phyloP scores from a whole-genome alignment of 1,140 invertebrate species.

The Chelonus insularis region DNA sequence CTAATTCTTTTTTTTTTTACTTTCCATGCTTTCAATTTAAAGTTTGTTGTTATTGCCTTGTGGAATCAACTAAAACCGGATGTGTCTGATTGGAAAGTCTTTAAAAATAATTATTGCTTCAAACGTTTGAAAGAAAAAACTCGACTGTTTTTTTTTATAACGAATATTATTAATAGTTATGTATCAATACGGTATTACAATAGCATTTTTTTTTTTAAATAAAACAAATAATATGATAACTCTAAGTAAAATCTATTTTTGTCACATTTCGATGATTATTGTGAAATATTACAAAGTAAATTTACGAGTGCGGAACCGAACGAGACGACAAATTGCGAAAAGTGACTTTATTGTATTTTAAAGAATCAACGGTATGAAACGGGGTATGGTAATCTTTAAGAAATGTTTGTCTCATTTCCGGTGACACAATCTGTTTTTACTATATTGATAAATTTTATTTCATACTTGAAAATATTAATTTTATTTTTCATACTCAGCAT shows the following conservation, averaged over 20 bases:
- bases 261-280: conserved; percentile 6
- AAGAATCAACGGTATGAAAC: not conserved
- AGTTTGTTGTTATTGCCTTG: not conserved
- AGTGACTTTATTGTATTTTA: not conserved
- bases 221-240: not conserved
- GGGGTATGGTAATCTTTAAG: not conserved
- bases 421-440: not conserved
- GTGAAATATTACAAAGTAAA: conserved; percentile 5
- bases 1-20: conserved; percentile 1
- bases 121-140: too few species aligned
- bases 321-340: conserved; percentile 2
- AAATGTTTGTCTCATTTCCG: conserved; percentile 6
- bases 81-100: conserved; percentile 10
- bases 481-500: not conserved
- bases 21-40: not conserved
- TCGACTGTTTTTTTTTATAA: too few species aligned
- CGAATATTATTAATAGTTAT: too few species aligned
- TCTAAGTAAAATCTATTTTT: not conserved
- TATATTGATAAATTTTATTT: not conserved
- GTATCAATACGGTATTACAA: too few species aligned
- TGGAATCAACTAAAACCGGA: conserved; percentile 6
- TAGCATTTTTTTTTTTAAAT: too few species aligned
- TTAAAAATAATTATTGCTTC: not conserved
- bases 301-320: conserved; percentile 6
- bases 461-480: not conserved